phyloP scores from a whole-genome alignment of 2,113 vertebrate species.

The Lethenteron camtschaticum region DNA sequence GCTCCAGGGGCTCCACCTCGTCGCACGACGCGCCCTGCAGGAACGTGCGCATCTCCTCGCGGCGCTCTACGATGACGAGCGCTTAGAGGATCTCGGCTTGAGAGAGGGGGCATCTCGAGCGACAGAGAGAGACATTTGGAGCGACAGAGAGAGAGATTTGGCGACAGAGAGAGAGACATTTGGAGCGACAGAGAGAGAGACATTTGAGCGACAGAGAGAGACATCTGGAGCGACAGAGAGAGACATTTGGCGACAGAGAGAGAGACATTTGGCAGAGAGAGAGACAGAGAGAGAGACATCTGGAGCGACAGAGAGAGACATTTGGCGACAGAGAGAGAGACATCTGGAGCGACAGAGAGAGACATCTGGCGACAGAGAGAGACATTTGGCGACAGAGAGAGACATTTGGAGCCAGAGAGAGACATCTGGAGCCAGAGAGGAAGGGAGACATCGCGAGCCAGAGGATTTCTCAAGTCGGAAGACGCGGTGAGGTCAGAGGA shows the following conservation, averaged over 20 bases:
- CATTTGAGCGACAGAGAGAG: background rate
- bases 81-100: background rate
- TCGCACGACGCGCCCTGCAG: background rate
- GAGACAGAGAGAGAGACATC: background rate
- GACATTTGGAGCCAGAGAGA: background rate
- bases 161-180: background rate
- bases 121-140: background rate
- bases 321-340: background rate
- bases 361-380: background rate
- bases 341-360: background rate
- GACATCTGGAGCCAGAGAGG: background rate
- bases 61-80: background rate
- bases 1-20: too few relatives aligned
- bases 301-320: background rate
- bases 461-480: too few relatives aligned
- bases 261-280: background rate
- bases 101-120: background rate
- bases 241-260: background rate
- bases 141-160: background rate
- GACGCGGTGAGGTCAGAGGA: too few relatives aligned
- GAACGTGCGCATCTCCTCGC: background rate
- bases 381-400: background rate
- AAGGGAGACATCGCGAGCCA: too few relatives aligned
- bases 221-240: background rate
- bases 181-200: constrained; percentile 5